Conservation (phyloP, 2,113 vertebrate genomes). For the Ornithorhynchus anatinus region DNA sequence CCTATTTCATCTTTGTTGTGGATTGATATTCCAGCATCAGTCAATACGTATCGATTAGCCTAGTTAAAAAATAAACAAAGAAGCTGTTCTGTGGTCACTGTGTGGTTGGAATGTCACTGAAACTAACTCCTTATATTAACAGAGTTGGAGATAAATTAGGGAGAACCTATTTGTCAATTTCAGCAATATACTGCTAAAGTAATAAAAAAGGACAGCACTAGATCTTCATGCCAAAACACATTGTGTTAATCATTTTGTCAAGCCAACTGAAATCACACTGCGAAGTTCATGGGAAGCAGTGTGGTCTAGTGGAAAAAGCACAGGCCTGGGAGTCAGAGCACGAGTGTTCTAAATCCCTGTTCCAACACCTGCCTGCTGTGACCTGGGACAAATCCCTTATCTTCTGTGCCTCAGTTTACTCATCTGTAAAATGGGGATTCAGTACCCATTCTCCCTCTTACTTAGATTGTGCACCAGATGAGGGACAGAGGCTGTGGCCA, state of each 20-base stretch:
- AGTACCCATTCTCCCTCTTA: no score
- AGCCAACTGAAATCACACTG: not conserved
- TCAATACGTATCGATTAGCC: slow-evolving; percentile 59
- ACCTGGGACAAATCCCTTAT: no score
- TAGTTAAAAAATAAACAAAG: slow-evolving; percentile 21
- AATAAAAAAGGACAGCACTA: not conserved
- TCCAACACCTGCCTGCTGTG: no score
- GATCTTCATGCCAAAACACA: not conserved
- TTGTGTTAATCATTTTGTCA: not conserved
- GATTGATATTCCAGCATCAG: slow-evolving; percentile 24
- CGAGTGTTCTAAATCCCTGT: no score
- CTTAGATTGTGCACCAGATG: no score
- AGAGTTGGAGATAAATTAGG: not conserved
- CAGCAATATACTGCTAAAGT: not conserved
- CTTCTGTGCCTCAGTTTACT: no score
- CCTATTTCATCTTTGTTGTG: slow-evolving; percentile 16
- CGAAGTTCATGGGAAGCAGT: accelerated
- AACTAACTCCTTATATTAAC: not conserved
- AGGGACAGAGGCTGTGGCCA: no score
- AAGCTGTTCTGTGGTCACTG: slow-evolving; percentile 25
- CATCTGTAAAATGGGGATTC: no score
- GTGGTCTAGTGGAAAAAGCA: not conserved
- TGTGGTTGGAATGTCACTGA: slow-evolving; percentile 7
- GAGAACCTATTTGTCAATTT: not conserved
- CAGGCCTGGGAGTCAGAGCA: no score